These are phyloP conservation scores for Zoanthus gigantus DNA, from an alignment of 92 coral and sea anemone genomes.

Conservation along the genomic window DNA sequence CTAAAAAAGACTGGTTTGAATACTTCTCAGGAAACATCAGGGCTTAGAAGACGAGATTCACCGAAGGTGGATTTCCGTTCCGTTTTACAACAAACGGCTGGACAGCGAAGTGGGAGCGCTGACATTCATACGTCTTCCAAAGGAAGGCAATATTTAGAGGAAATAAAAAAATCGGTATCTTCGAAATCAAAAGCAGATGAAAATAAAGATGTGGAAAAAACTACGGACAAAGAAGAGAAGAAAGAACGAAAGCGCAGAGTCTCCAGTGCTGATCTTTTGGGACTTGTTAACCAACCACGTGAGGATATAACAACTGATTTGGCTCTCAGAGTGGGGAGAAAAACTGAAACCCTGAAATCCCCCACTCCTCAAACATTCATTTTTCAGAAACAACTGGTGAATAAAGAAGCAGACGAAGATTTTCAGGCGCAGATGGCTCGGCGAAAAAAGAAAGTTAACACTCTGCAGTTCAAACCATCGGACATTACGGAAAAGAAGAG, in stretches of 20 bases:
- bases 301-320: constrained; percentile 57
- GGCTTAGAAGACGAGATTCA: constrained; percentile 43
- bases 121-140: background rate
- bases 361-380: constrained; percentile 34
- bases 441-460: constrained; percentile 73
- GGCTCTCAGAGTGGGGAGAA: constrained; percentile 58
- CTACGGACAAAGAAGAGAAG: constrained; percentile 30
- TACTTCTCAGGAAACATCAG: constrained; percentile 17
- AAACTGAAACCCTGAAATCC: constrained; percentile 61
- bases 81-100: constrained; percentile 19
- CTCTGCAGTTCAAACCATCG: constrained; percentile 24
- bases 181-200: constrained; percentile 33
- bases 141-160: constrained; percentile 48
- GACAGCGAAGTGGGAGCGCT: background rate
- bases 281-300: constrained; percentile 67
- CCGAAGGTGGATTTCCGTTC: constrained; percentile 59
- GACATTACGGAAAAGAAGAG: constrained; percentile 41
- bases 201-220: constrained; percentile 29
- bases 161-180: constrained; percentile 42
- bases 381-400: constrained; percentile 50
- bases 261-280: constrained; percentile 82
- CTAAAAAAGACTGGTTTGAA: constrained; percentile 64
- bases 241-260: constrained; percentile 62
- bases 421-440: constrained; percentile 74
- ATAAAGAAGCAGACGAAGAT: constrained; percentile 64